These are phyloP conservation scores for Bombus affinis DNA, from an alignment of 1,140 invertebrate genomes.

Conservation along the genomic window DNA sequence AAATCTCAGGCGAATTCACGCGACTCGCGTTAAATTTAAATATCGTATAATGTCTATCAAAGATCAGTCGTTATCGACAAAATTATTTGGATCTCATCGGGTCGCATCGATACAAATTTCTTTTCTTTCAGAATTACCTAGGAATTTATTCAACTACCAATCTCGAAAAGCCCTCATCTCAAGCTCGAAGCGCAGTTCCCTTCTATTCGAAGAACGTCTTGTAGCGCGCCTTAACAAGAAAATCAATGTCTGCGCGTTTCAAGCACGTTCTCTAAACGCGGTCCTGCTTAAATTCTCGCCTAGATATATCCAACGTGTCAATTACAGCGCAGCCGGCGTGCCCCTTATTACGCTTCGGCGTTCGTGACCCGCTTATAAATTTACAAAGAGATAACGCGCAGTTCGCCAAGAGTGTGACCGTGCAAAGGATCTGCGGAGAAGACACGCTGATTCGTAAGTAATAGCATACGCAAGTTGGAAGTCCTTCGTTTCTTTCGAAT, in stretches of 20 bases:
- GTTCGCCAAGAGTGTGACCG: background rate
- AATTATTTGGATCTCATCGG: too few species aligned
- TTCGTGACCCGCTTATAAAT: constrained; percentile 43
- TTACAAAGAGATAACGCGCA: constrained; percentile 19
- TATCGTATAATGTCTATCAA: too few species aligned
- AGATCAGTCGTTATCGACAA: too few species aligned
- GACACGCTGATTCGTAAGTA: too few species aligned
- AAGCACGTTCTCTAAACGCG: constrained; percentile 48
- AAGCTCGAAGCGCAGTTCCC: too few species aligned
- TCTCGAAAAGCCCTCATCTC: too few species aligned
- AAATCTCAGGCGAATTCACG: background rate
- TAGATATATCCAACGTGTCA: constrained; percentile 35
- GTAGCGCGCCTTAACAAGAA: constrained; percentile 8
- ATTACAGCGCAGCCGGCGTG: constrained; percentile 15
- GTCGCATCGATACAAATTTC: too few species aligned
- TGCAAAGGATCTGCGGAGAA: background rate
- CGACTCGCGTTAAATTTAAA: background rate
- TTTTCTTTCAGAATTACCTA: too few species aligned
- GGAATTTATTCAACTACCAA: too few species aligned
- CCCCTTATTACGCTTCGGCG: constrained; percentile 28
- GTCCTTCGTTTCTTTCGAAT: background rate
- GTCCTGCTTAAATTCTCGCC: constrained; percentile 54
- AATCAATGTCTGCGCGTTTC: constrained; percentile 10
- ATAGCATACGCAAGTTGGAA: background rate
- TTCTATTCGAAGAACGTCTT: constrained; percentile 32